These are phyloP conservation scores for Todiramphus chloris DNA, from an alignment of 2,113 vertebrate genomes.

Conservation along the genomic window DNA sequence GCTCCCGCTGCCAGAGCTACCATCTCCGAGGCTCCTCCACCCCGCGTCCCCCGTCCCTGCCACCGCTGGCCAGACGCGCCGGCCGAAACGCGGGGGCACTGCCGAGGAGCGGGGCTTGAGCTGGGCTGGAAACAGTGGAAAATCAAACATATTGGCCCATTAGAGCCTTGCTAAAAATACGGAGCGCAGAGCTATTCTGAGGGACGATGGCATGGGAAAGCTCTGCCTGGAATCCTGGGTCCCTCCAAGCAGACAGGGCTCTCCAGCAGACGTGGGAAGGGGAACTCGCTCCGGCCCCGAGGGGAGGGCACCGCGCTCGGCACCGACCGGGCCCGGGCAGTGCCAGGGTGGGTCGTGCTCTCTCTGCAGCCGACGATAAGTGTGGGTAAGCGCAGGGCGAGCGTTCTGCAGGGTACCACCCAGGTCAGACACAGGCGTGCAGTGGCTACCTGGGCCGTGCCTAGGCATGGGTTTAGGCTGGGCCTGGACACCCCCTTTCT, in stretches of 20 bases:
- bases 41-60: not conserved
- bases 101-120: conserved; percentile 80
- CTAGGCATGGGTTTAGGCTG: not conserved
- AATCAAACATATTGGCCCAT: conserved; percentile 95
- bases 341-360: not conserved
- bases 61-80: conserved; percentile 2
- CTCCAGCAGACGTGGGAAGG: conserved; percentile 79
- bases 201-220: conserved; percentile 96
- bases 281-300: not conserved
- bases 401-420: accelerated
- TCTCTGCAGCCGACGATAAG: accelerated
- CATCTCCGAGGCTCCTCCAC: conserved; percentile 66
- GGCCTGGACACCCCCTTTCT: not conserved
- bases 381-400: accelerated
- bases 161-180: conserved; percentile 94
- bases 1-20: conserved; percentile 69
- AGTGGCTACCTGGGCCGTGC: not conserved
- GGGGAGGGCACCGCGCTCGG: conserved; percentile 30
- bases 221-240: conserved; percentile 80
- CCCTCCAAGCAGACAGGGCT: conserved; percentile 72
- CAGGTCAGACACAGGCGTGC: not conserved
- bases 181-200: conserved; percentile 86
- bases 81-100: conserved; percentile 49
- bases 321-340: not conserved
- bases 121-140: conserved; percentile 90